Base-by-base conservation (phyloP, 1,140 invertebrate genomes). In the Lasioglossum albipes region DNA sequence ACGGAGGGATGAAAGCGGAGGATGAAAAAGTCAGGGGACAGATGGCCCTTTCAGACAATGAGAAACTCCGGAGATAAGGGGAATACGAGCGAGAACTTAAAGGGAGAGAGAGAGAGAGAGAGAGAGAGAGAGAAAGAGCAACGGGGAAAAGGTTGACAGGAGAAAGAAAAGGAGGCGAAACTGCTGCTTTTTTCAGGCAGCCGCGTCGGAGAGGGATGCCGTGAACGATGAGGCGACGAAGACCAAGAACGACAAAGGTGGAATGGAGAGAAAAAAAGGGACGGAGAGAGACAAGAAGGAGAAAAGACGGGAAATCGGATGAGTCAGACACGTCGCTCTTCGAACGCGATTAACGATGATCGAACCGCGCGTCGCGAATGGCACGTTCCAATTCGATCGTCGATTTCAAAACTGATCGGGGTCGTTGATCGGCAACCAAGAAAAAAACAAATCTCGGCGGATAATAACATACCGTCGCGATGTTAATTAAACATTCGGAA, bases 41-140 rank as follows among this genome's bases (percentile, higher is more conserved):
- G 92, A 93, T 92, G 92, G 91, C 91, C 89, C 90, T 92, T 92
- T 90, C 91, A 92, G 91, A 93, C 91, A 93, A 93, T 92, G 92
- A 93, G 91, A 92, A 93, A 93, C 91, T 93, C 89, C 86, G 92
- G 90, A 92, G 92, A 93, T 92, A 92, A 92, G 91, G 91, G 91
- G 90, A 87, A 85, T 75, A 83, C 80, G 86, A 88, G 74, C 59
- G 81, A 86, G 84, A 89, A 82, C 84, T 70, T 69, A 71, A 77
- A 62, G 64, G 79, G 65, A 65, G 27, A 84, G 49, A 81, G 70
- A 74, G 70, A 80, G 67, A 83, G 71, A 75, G 57, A 69, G 65
- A 73, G 67, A 73, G 42, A 84, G 49, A 83, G 75, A 80, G 74
- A 84, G 65, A 84, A 67, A 79, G 67, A 75, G 67, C 67, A 77